Conservation (phyloP, 2,113 vertebrate genomes). For the Herpetotheres cachinnans region DNA sequence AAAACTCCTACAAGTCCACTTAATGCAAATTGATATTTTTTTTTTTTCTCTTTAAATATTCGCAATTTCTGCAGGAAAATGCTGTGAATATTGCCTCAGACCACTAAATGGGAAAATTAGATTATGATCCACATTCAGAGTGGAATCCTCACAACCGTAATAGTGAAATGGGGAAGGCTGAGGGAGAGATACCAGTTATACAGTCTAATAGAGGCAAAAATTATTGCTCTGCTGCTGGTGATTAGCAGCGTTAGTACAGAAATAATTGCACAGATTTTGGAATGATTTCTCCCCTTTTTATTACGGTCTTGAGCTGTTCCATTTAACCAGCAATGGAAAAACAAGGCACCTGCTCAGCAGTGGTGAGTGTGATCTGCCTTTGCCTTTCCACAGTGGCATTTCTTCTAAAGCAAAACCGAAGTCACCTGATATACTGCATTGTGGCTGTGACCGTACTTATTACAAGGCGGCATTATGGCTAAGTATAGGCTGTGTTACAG, state of each 20-base stretch:
- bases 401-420: neutral
- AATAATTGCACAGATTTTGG: neutral
- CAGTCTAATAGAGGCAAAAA: neutral
- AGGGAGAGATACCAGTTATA: neutral
- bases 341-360: neutral
- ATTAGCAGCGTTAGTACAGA: neutral
- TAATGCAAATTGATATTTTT: neutral
- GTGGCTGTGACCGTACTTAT: neutral
- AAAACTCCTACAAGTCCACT: neutral
- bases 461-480: neutral
- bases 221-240: neutral
- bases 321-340: neutral
- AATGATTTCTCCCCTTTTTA: neutral
- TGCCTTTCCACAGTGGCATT: neutral
- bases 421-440: accelerated
- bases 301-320: neutral
- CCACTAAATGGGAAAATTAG: neutral
- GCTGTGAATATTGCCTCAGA: neutral
- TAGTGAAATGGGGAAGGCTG: neutral
- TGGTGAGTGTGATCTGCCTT: neutral
- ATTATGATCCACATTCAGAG: neutral
- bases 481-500: neutral
- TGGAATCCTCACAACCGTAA: neutral
- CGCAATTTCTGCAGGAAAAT: neutral
- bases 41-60: neutral